Evolutionary conservation across 2,113 vertebrate genomes (phyloP), one percentile per base, ranked within the genome.

Genomic region (Gorsachius goisagi): DNA sequence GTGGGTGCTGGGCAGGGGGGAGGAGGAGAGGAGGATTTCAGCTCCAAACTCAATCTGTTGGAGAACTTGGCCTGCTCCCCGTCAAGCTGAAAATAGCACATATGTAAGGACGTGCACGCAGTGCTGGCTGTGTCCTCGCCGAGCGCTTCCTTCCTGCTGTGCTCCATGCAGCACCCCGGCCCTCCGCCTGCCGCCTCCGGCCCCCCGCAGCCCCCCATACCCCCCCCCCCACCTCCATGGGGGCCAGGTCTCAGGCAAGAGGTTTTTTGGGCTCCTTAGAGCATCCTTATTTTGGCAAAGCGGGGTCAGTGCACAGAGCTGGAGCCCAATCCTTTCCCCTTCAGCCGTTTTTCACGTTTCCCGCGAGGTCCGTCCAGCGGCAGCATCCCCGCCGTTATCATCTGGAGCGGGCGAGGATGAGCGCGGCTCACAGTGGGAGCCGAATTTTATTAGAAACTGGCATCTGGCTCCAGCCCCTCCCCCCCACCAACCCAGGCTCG

Each of bases 1-100:
- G 79, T 37, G 88, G 89, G 90, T 79, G 88, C 90, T 95, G 94
- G 92, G 92, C 84, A 72, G 56, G 11, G 32, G 32, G 47, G 84
- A 81, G 85, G 50, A 93, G 88, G 60, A 93, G 67, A 88, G 71
- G 84, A 93, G 79, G 59, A 91, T 86, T 84, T 93, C 71, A 95
- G 88, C 77, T 96, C 96, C 93, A 75, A 87, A 72, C 90, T 80
- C 97, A 97, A 86, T 97, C 96, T 97, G 96, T 93, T 76, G 91
- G 83, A 85, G 94, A 92, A 95, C 94, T 95, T 91, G 96, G 95
- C 90, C 97, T 85, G 75, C 67, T 87, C 93, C 95, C 96, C 93
- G 5, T 41, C 81, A 94, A 60, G 95, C 96, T 85, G 85, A 95
- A 96, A 97, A 97, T 97, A 97, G 92, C 97, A 93, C 93, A 76